Percentiles rank a stretch among this genome's conserved stretches.
These are phyloP conservation scores for Eolophus roseicapilla DNA, from an alignment of 2,113 vertebrate genomes.

Conservation along the genomic window DNA sequence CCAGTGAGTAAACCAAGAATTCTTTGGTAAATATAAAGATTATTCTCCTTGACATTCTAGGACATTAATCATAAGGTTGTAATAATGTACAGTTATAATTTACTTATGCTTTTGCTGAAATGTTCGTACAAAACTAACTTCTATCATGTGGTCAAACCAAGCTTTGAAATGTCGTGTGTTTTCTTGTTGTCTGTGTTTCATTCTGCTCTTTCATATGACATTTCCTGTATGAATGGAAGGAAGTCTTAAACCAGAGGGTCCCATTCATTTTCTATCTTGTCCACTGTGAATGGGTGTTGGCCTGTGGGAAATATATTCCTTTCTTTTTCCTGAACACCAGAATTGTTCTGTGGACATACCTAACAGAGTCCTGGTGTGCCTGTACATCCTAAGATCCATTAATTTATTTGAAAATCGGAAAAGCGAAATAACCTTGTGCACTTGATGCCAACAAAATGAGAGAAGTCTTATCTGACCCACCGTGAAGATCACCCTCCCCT, in stretches of 20 bases:
- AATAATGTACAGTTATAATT: background rate
- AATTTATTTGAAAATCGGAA: background rate
- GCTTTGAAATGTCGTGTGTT: background rate
- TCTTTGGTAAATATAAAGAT: background rate
- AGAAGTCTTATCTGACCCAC: background rate
- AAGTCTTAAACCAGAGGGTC: background rate
- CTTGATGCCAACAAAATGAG: background rate
- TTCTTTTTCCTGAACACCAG: background rate
- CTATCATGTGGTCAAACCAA: background rate
- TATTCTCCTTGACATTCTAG: background rate
- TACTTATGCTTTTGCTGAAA: background rate
- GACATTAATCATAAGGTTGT: background rate
- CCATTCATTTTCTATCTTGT: background rate
- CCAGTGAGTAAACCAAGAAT: background rate
- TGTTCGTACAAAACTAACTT: background rate
- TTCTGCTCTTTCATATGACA: background rate
- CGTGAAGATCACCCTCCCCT: background rate
- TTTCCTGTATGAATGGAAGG: background rate
- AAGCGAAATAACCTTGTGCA: background rate
- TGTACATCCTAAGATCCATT: background rate
- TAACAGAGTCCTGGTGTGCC: background rate
- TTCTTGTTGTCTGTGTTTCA: background rate
- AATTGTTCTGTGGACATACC: background rate
- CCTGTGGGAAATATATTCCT: background rate
- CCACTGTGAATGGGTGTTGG: background rate